These are phyloP conservation scores for Noctilio leporinus DNA, from an alignment of 2,113 vertebrate species.

Conservation along the genomic window DNA sequence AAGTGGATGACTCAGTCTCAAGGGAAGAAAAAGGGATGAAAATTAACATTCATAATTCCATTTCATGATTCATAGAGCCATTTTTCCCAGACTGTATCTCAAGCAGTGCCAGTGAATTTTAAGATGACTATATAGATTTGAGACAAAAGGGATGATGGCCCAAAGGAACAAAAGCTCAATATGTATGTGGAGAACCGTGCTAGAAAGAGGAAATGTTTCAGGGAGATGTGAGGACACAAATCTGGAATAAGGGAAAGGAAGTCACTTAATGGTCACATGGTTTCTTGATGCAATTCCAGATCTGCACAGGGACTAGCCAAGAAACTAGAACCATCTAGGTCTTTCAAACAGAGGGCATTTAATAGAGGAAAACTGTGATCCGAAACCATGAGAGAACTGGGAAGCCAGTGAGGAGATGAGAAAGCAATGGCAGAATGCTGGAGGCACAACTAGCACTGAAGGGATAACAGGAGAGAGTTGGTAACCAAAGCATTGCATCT, in stretches of 20 bases:
- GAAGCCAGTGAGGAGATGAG: background rate
- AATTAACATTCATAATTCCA: slow-evolving; percentile 22
- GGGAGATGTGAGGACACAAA: background rate
- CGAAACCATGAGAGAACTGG: background rate
- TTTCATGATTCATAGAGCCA: background rate
- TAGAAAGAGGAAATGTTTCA: background rate
- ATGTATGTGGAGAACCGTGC: background rate
- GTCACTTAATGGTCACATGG: background rate
- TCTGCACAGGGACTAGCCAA: background rate
- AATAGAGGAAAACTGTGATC: background rate
- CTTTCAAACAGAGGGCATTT: slow-evolving; percentile 7
- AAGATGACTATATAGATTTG: background rate
- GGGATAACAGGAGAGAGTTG: accelerated
- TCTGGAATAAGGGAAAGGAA: background rate
- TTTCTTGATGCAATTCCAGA: background rate
- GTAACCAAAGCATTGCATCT: background rate
- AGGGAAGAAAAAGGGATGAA: background rate
- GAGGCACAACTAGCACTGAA: background rate
- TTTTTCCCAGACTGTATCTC: background rate
- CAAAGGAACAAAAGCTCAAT: background rate
- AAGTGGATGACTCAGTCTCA: background rate
- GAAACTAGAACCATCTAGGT: background rate
- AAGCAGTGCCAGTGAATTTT: background rate
- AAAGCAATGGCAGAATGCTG: background rate
- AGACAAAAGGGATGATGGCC: background rate